Evolutionary conservation across 2,113 vertebrate genomes (phyloP).

Genomic region (Coturnix japonica): DNA sequence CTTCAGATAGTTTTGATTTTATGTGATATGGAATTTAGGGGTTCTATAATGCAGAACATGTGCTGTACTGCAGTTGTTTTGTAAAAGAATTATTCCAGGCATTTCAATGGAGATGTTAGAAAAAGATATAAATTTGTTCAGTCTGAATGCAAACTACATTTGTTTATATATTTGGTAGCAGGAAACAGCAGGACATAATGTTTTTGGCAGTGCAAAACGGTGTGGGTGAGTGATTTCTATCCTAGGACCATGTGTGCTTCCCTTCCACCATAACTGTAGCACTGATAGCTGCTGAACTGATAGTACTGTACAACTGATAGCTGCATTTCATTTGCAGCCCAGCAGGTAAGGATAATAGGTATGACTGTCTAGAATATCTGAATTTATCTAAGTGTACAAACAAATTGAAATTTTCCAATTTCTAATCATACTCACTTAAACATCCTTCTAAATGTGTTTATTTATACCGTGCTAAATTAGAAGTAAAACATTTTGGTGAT

Average conservation of each 20-base stretch:
- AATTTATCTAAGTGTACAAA: neutral
- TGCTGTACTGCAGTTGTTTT: neutral
- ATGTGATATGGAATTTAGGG: neutral
- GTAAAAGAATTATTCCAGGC: neutral
- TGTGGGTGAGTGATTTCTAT: neutral
- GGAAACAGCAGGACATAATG: neutral
- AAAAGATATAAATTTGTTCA: neutral
- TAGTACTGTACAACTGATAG: too few relatives aligned
- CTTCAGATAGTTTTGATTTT: neutral
- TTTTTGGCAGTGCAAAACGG: neutral
- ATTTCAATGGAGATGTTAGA: neutral
- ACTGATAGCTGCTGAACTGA: neutral
- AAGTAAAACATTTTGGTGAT: neutral
- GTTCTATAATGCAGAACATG: neutral
- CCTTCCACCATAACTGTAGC: neutral
- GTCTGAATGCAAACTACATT: neutral
- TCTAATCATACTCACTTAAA: rapidly evolving
- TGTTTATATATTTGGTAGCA: neutral
- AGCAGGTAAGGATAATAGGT: neutral
- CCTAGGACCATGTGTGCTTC: neutral
- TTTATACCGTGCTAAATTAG: neutral
- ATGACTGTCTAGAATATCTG: neutral
- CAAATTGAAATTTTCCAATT: neutral
- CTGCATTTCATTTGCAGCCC: neutral
- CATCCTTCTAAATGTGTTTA: neutral